Base-by-base conservation (phyloP, 2,888 invertebrate species). In the Crossocerus cetratus region DNA sequence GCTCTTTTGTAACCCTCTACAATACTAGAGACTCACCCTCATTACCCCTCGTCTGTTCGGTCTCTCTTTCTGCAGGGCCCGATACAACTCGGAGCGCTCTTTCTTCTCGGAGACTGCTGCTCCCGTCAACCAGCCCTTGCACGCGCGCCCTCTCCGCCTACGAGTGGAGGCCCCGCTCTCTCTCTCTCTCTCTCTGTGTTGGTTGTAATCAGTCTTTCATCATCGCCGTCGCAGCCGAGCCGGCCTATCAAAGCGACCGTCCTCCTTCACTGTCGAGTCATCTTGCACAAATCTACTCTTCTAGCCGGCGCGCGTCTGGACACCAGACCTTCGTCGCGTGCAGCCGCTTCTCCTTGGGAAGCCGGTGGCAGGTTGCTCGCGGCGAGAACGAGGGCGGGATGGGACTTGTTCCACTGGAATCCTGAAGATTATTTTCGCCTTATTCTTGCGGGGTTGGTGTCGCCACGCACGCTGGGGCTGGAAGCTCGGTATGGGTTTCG, bases 181-280 rank as follows among this genome's bases (percentile, higher is more conserved):
- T 53, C 22, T 55, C 58, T 5, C 56, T 43, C 14, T 5, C 22
- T 18, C 42, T 56, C 60, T 49, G 54, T 18, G 32, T 21, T 49
- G 55, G 23, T 53, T 63, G 69, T 79, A 81, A 81, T 81, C 82
- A 79, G 71, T 73, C 70, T 58, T 67, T 74, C 77, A 56, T 77
- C 81, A 69, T 71, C 63, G 65, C 23, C 60, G 67, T 68, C 72
- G 65, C 55, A 74, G 57, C 60, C 76, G 72, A 75, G 59, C 45
- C 59, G 69, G 21, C 62, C 77, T 72, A 81, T 81, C 81, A 81
- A 81, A 81, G 74, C 70, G 53, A 4, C 32, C 57, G 5, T 49
- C 65, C 66, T 22, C 45, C 14, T 21, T 23, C 55, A 74, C 69
- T 71, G 72, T 71, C 45, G 64, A 42, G 57, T 56, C 69, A 66